phyloP scores from a whole-genome alignment of 2,797 vertebrate species.

The Danio jaintianensis region DNA sequence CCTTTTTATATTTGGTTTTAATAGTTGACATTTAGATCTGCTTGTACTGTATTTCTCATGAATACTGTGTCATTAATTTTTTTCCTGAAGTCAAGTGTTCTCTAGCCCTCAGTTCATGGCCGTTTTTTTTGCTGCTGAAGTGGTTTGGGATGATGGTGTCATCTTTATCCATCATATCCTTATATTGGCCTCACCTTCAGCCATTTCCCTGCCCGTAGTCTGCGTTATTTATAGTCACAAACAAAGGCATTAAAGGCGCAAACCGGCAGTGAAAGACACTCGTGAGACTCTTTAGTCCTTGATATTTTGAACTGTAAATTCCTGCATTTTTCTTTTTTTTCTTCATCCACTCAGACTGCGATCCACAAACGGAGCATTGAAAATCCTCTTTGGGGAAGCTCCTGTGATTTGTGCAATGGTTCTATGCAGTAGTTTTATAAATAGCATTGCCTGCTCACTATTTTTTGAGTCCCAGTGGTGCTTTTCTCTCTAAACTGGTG shows the following conservation, averaged over 20 bases:
- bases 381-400: slow-evolving; percentile 8
- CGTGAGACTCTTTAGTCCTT: slow-evolving; percentile 6
- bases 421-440: slow-evolving; percentile 46
- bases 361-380: slow-evolving; percentile 14
- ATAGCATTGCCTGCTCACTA: slow-evolving; percentile 48
- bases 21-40: not conserved
- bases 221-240: slow-evolving; percentile 14
- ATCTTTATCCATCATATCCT: slow-evolving; percentile 1
- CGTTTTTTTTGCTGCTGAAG: not conserved
- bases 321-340: not conserved
- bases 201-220: not conserved
- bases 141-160: not conserved
- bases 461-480: slow-evolving; percentile 35
- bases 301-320: not conserved
- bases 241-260: slow-evolving; percentile 2
- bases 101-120: not conserved
- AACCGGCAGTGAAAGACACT: not conserved
- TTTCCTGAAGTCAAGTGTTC: not conserved
- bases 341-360: not conserved
- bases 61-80: not conserved
- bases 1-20: not conserved
- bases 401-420: slow-evolving; percentile 31
- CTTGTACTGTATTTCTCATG: not conserved
- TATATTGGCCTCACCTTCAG: slow-evolving; percentile 6
- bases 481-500: slow-evolving; percentile 45